Evolutionary conservation across 2,888 invertebrate species (phyloP), one percentile per base, ranked within the genome.

Genomic region (Phasia obesa): DNA sequence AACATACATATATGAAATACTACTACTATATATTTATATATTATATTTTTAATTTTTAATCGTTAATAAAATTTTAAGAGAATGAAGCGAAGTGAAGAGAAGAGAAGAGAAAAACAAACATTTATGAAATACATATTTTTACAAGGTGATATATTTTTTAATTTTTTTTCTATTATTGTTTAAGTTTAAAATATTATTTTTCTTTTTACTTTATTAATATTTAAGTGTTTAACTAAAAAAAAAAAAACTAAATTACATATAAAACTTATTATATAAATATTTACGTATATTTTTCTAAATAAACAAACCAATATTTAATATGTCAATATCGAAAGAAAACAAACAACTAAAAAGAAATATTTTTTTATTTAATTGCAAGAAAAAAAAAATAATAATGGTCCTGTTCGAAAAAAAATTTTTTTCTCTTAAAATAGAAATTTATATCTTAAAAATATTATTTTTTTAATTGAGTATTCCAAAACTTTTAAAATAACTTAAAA

Each of bases 71-170:
- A 13, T 65, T 38, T 60, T 51, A 65, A 57, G 31, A 55, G 21
- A 59, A 75, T 27, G 23, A 70, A 76, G n/a, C 21, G 17, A 70
- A 62, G 55, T n/a, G n/a, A n/a, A n/a, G n/a, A n/a, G n/a, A n/a
- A n/a, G n/a, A n/a, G n/a, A n/a, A n/a, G n/a, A n/a, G 25, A 25
- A 51, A 74, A 62, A 53, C 35, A 71, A 70, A 59, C 55, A 78
- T 73, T 75, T 75, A 77, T 76, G 49, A 74, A 74, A 64, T 73
- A 77, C 73, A 82, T 77, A 65, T 73, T 81, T 74, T 69, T 74
- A 74, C 77, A 83, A 71, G 78, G 79, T 83, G 79, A 83, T 83
- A 83, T 83, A 83, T 75, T 79, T 83, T 73, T 78, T 75, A 83
- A 71, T 77, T 84, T 69, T 47, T 65, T 73, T 60, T 60, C 19